Conservation (phyloP, 2,888 invertebrate species). For the Creontiades dilutus region DNA sequence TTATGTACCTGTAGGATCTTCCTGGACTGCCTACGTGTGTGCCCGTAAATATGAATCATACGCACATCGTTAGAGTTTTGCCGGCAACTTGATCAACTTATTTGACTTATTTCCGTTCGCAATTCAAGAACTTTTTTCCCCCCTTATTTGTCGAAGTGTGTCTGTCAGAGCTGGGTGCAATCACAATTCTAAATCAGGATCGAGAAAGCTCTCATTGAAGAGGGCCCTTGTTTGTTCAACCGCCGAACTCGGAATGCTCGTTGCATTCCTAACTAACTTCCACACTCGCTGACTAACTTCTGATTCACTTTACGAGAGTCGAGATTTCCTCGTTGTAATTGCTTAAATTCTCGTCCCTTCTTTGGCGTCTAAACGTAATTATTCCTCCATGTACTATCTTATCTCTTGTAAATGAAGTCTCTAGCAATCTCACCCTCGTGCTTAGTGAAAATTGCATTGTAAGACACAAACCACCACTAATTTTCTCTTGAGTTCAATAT, state of each 20-base stretch:
- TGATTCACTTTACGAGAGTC: slow-evolving; percentile 46
- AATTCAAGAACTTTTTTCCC: background rate
- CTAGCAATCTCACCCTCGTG: too few relatives aligned
- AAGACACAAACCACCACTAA: too few relatives aligned
- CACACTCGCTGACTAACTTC: slow-evolving; percentile 44
- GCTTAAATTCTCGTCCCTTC: background rate
- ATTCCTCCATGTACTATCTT: background rate
- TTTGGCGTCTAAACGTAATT: background rate
- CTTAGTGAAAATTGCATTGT: too few relatives aligned
- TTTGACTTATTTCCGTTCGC: background rate
- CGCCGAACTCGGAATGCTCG: slow-evolving; percentile 52
- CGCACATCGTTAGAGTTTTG: too few relatives aligned
- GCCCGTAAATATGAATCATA: too few relatives aligned
- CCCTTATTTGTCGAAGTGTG: background rate
- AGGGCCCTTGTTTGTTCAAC: slow-evolving; percentile 49
- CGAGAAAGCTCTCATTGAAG: slow-evolving; percentile 6
- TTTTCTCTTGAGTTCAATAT: too few relatives aligned
- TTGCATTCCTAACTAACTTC: slow-evolving; percentile 65
- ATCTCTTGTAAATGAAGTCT: background rate
- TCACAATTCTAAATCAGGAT: slow-evolving; percentile 43
- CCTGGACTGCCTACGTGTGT: too few relatives aligned
- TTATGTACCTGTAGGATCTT: too few relatives aligned
- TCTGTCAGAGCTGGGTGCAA: slow-evolving; percentile 3
- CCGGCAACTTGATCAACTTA: too few relatives aligned
- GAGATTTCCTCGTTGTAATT: slow-evolving; percentile 41